Evolutionary conservation across 2,797 vertebrate species (phyloP).

Genomic region (Myotis pilosus): DNA sequence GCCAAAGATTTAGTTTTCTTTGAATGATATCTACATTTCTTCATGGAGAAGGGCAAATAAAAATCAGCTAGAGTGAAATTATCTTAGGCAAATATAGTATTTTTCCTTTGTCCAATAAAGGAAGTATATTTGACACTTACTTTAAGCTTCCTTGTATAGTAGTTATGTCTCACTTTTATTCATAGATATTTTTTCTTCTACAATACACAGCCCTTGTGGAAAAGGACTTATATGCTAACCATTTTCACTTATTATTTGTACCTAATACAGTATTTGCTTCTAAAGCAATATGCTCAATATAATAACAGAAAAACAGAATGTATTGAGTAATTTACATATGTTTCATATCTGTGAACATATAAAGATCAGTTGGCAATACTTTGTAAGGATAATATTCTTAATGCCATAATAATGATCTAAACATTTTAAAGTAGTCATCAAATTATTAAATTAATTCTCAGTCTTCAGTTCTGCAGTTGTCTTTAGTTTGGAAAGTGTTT

Average conservation of each 20-base stretch:
- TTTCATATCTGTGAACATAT: not conserved
- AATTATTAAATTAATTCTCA: not conserved
- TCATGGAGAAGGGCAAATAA: not conserved
- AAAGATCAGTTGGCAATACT: not conserved
- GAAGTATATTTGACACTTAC: not conserved
- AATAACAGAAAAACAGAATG: not conserved
- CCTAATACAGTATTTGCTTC: not conserved
- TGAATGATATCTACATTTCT: constrained; percentile 33
- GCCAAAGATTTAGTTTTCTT: constrained; percentile 36
- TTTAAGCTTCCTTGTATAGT: not conserved
- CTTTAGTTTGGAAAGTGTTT: not conserved
- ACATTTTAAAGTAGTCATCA: not conserved
- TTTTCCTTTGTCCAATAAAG: not conserved
- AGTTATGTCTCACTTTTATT: not conserved
- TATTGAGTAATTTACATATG: not conserved
- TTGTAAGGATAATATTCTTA: not conserved
- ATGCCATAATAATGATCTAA: not conserved
- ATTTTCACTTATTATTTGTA: not conserved
- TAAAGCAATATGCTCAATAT: not conserved
- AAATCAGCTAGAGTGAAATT: constrained; percentile 37
- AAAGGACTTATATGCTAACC: not conserved
- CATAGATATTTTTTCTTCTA: not conserved
- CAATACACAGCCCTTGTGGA: not conserved
- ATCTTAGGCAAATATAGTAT: constrained; percentile 6
- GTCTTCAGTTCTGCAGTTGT: not conserved